Evolutionary conservation across 2,888 invertebrate species (phyloP).

Genomic region (Chaetogeoica ovagalla): DNA sequence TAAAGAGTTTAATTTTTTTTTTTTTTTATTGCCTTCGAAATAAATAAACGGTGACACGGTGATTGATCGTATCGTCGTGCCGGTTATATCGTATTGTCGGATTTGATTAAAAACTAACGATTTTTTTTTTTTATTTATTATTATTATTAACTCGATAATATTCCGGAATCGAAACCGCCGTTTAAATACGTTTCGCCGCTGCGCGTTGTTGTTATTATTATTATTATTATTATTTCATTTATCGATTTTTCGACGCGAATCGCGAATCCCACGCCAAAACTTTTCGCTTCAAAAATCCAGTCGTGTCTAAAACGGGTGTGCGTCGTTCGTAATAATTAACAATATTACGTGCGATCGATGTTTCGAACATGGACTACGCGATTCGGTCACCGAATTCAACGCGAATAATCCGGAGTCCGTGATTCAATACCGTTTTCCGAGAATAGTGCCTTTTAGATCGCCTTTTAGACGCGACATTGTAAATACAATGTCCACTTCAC

Average conservation of each 20-base stretch:
- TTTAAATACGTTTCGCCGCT: neutral
- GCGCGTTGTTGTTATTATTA: neutral
- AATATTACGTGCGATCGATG: too few relatives aligned
- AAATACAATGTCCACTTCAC: too few relatives aligned
- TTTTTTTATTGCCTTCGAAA: slow-evolving; percentile 33
- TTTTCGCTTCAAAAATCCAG: too few relatives aligned
- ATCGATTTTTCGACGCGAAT: neutral
- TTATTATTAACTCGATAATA: slow-evolving; percentile 16
- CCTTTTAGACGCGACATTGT: too few relatives aligned
- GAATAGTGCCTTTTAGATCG: too few relatives aligned
- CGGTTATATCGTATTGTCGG: slow-evolving; percentile 29
- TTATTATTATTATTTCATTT: neutral
- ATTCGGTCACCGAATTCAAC: too few relatives aligned
- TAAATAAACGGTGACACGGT: slow-evolving; percentile 44
- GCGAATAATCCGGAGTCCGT: too few relatives aligned
- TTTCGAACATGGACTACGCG: too few relatives aligned
- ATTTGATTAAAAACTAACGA: slow-evolving; percentile 45
- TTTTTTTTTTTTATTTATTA: slow-evolving; percentile 16
- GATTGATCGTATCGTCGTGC: slow-evolving; percentile 44
- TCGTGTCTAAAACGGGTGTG: too few relatives aligned
- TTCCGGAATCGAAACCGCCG: slow-evolving; percentile 22
- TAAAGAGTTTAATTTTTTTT: slow-evolving; percentile 4
- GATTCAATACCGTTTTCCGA: too few relatives aligned
- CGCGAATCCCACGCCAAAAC: neutral
- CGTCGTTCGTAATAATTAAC: too few relatives aligned